phyloP scores from a whole-genome alignment of 92 coral and sea anemone species.

The Epizoanthus stellaris region DNA sequence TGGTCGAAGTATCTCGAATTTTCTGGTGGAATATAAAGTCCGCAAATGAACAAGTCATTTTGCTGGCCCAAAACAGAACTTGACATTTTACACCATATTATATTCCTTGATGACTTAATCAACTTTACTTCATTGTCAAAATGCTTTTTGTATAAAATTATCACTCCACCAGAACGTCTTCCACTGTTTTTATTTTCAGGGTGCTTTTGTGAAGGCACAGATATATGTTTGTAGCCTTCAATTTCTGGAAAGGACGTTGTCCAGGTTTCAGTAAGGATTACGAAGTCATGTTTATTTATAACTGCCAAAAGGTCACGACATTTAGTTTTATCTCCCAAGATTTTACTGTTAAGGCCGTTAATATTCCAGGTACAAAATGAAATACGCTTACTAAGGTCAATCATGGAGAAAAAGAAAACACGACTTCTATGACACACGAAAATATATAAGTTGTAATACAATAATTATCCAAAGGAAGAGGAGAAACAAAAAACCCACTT shows the following conservation, averaged over 20 bases:
- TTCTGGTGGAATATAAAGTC: constrained; percentile 42
- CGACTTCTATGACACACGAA: background rate
- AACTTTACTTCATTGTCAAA: background rate
- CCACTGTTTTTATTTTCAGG: background rate
- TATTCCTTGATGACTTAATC: constrained; percentile 20
- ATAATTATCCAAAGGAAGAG: background rate
- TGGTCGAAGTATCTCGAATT: constrained; percentile 28
- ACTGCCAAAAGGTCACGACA: constrained; percentile 33
- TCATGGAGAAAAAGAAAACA: constrained; percentile 15
- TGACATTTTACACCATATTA: constrained; percentile 43
- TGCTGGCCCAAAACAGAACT: background rate
- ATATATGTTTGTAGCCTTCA: constrained; percentile 21
- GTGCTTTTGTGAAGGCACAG: constrained; percentile 13
- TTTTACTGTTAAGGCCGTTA: constrained; percentile 42
- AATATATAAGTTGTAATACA: background rate
- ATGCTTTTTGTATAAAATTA: constrained; percentile 13
- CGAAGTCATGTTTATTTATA: constrained; percentile 36
- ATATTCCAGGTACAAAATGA: constrained; percentile 64
- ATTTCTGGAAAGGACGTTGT: constrained; percentile 7
- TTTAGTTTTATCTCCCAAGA: constrained; percentile 50
- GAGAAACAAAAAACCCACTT: background rate
- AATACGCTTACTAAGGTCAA: background rate
- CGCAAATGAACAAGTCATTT: constrained; percentile 33
- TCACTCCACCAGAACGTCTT: constrained; percentile 38
- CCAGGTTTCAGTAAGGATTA: constrained; percentile 54